phyloP scores from a whole-genome alignment of 2,888 invertebrate species.

The Eristalinus sepulchralis region DNA sequence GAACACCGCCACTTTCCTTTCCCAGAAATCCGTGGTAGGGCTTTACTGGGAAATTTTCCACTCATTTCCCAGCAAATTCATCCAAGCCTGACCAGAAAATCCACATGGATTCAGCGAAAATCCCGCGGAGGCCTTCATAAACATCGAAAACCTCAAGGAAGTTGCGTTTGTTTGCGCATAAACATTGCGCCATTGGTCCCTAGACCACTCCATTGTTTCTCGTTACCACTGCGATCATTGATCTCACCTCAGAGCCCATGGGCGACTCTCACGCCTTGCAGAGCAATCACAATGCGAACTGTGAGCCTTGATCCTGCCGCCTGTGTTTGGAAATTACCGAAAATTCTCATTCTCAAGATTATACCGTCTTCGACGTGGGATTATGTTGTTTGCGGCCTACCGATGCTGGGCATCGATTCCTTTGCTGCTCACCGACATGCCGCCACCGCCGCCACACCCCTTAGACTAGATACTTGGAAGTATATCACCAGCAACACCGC shows the following conservation, averaged over 20 bases:
- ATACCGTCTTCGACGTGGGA: constrained; percentile 30
- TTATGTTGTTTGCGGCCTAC: constrained; percentile 54
- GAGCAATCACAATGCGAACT: constrained; percentile 28
- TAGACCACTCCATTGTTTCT: constrained; percentile 30
- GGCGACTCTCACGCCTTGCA: constrained; percentile 54
- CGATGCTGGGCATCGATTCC: constrained; percentile 35
- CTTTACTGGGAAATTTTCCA: background rate
- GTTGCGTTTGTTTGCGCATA: constrained; percentile 41
- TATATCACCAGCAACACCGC: constrained; percentile 26
- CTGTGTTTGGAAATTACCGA: background rate
- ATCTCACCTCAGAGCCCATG: constrained; percentile 35
- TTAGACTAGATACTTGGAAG: constrained; percentile 30
- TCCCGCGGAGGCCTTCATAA: background rate
- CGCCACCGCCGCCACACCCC: background rate
- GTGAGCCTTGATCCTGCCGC: constrained; percentile 51
- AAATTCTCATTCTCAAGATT: constrained; percentile 6
- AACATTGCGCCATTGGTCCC: constrained; percentile 48
- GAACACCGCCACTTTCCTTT: background rate
- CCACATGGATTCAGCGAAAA: background rate
- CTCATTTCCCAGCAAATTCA: background rate
- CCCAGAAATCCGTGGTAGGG: background rate
- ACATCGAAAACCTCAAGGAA: constrained; percentile 45
- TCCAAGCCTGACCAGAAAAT: background rate
- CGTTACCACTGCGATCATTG: constrained; percentile 40
- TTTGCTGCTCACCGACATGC: constrained; percentile 20